phyloP scores from a whole-genome alignment of 2,888 invertebrate species.

The Lutraria lutraria region DNA sequence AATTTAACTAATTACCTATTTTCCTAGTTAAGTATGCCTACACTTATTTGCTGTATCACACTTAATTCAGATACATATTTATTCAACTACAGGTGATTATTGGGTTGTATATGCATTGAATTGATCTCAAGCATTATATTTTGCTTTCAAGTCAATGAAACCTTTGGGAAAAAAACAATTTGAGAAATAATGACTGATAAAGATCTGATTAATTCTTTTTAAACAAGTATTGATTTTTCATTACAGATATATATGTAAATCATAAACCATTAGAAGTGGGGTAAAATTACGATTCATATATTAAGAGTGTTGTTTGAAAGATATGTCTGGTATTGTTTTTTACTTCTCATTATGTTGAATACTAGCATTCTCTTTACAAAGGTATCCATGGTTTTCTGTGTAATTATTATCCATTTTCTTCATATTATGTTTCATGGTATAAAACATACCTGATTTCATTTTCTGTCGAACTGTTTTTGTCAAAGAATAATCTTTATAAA shows the following conservation, averaged over 20 bases:
- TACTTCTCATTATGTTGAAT: neutral
- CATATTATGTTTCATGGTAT: too few species aligned
- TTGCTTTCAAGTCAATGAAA: neutral
- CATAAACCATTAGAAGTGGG: neutral
- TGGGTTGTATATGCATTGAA: neutral
- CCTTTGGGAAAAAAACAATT: neutral
- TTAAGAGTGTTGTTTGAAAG: neutral
- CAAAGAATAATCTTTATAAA: too few species aligned
- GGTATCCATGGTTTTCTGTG: too few species aligned
- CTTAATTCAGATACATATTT: too few species aligned
- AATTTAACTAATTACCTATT: too few species aligned
- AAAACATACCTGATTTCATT: too few species aligned
- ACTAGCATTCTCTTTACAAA: neutral
- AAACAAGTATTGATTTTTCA: constrained; percentile 9
- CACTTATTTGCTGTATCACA: too few species aligned
- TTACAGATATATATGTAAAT: neutral
- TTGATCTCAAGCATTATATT: neutral
- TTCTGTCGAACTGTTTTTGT: too few species aligned
- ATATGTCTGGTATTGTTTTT: constrained; percentile 4
- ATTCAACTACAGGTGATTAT: neutral
- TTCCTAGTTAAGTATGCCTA: too few species aligned
- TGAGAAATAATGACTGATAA: neutral
- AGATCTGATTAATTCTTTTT: neutral
- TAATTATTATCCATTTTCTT: too few species aligned
- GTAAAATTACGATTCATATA: neutral